These are phyloP conservation scores for Aphis gossypii DNA, from an alignment of 1,140 invertebrate species.

Conservation along the genomic window DNA sequence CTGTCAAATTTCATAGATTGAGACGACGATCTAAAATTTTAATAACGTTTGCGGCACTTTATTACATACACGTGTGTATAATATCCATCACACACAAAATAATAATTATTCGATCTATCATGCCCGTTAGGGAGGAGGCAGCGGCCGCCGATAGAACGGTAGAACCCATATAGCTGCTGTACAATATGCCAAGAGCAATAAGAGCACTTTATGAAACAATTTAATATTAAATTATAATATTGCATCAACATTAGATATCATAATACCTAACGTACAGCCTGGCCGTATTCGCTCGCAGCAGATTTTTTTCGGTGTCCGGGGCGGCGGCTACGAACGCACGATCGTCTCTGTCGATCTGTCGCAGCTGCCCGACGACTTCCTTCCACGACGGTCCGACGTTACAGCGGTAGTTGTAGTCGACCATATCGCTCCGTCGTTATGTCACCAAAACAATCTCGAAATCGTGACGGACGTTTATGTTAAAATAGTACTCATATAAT, in stretches of 20 bases:
- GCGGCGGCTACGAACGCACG: background rate
- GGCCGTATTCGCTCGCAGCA: background rate
- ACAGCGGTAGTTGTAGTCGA: background rate
- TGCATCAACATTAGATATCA: no score
- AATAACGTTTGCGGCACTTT: background rate
- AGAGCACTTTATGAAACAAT: background rate
- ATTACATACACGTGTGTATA: background rate
- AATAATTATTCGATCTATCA: background rate
- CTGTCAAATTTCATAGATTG: background rate
- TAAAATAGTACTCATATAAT: no score
- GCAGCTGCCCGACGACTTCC: background rate
- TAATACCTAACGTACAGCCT: constrained; percentile 32
- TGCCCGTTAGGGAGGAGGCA: background rate
- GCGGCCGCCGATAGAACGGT: no score
- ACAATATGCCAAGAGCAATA: no score
- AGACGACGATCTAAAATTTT: background rate
- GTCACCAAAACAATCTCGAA: background rate
- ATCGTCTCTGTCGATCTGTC: background rate
- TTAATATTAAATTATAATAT: background rate
- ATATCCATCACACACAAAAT: background rate
- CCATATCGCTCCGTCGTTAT: background rate
- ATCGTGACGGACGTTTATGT: background rate
- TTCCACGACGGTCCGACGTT: background rate
- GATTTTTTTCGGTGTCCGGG: background rate
- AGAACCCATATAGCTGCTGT: no score